Base-by-base conservation (phyloP, 2,888 invertebrate species). In the Hecatera dysodea region DNA sequence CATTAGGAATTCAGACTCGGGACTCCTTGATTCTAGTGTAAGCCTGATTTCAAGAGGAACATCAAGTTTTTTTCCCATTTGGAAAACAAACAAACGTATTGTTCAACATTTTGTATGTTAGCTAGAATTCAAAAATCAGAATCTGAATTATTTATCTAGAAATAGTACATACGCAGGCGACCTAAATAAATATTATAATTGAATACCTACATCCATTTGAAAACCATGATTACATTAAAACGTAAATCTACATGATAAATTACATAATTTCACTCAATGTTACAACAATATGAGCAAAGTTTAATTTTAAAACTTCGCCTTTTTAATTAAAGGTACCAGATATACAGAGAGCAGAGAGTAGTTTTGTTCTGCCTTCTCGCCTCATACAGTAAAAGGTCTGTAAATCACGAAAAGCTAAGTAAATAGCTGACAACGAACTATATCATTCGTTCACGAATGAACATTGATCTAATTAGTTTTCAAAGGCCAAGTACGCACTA, bases 401-500 rank as follows among this genome's bases (percentile, higher is more conserved):
- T 33, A 57, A 48, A 50, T 63, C 57, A 63, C 6, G 36, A n/a
- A 27, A 50, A 55, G 42, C 53, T 36, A 24, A 36, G 6, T 24
- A 53, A 66, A 56, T 24, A 46, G 19, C 42, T 42, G 39, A 24
- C 48, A 55, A 19, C 24, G 24, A 52, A 8, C 36, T 33, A 52
- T 57, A 39, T 53, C 42, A 55, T 22, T 53, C n/a, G 6, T 48
- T 59, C 33, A 48, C 33, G 1, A 48, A n/a, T 29, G 57, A 60
- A 52, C 27, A 50, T 71, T 52, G 55, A 33, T 60, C 56, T 80
- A 39, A 71, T 75, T 55, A 42, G 39, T 64, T 52, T 62, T 67
- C 17, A 66, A 71, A 73, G 67, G 67, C 53, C 27, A 11, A 39
- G 53, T 65, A 53, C 61, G 72, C 79, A 81, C 57, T 12, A 15